Evolutionary conservation across 1,140 invertebrate genomes (phyloP).

Genomic region (Trialeurodes vaporariorum): DNA sequence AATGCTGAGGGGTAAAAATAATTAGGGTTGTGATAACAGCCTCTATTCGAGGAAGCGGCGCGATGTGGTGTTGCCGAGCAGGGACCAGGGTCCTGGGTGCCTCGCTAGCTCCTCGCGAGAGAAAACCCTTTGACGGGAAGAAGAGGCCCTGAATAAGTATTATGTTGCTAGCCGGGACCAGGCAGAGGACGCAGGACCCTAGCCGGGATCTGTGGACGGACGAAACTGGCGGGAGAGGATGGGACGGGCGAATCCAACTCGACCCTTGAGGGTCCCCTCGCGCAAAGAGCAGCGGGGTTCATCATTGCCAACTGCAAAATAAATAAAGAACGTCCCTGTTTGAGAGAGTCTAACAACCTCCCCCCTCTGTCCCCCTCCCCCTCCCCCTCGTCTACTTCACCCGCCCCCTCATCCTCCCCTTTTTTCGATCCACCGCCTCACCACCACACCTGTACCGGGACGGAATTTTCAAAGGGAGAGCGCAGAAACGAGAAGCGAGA

Average conservation of each 20-base stretch:
- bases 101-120: not conserved
- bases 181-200: too few species aligned
- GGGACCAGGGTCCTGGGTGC: not conserved
- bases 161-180: not conserved
- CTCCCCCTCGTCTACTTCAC: not conserved
- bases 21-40: not conserved
- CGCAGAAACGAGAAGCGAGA: not conserved
- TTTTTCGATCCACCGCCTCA: not conserved
- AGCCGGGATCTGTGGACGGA: too few species aligned
- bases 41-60: too few species aligned
- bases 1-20: not conserved
- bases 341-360: not conserved
- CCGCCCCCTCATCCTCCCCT: not conserved
- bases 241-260: too few species aligned
- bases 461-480: not conserved
- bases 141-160: not conserved
- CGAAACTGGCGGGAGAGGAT: too few species aligned
- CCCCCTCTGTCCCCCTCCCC: too few species aligned
- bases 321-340: not conserved
- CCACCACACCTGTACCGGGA: not conserved
- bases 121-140: not conserved
- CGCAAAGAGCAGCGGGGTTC: not conserved
- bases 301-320: not conserved
- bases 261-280: not conserved
- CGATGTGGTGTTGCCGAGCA: too few species aligned